Base-by-base conservation (phyloP, 2,888 invertebrate species). In the Clivina fossor region DNA sequence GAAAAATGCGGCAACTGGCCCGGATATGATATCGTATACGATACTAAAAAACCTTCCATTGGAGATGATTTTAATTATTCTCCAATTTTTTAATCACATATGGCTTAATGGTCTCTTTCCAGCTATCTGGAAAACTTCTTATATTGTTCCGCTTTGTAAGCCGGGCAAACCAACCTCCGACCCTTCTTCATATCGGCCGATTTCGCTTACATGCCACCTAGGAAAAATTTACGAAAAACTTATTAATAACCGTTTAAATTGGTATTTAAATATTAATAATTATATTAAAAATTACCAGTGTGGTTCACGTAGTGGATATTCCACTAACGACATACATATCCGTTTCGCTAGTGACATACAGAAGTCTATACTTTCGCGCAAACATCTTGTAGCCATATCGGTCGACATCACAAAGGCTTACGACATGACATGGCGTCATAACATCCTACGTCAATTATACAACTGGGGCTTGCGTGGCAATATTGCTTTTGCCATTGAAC, bases 181-280 rank as follows among this genome's bases (percentile, higher is more conserved):
- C 19, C 9, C 38, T 22, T n/a, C 19, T 38, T 16, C n/a, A 19
- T 38, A 13, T 22, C 4, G 18, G 11, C 38, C 38, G 22, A 38
- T 38, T 11, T 38, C 19, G 4, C 38, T 38, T 9, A 38, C 38
- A 9, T 38, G 38, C 9, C 38, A 38, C 9, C 18, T 38, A n/a
- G 19, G 20, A 9, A 5, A 38, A 38, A 16, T 38, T 20, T 38
- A 38, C 11, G 19, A 38, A 19, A 38, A 38, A 22, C 13, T 38
- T 22, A 38, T 38, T 22, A 38, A 11, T 22, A 38, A 11, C n/a
- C 7, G 38, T 22, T 22, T 38, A 20, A 38, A 22, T 13, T 37
- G 37, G 37, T 37, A 13, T 18, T 37, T 13, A 13, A 3, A 37
- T 5, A 7, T 3, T 16, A 37, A 37, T 37, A 37, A 37, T 8